phyloP scores from a whole-genome alignment of 2,888 invertebrate genomes.

The Tipula unca region DNA sequence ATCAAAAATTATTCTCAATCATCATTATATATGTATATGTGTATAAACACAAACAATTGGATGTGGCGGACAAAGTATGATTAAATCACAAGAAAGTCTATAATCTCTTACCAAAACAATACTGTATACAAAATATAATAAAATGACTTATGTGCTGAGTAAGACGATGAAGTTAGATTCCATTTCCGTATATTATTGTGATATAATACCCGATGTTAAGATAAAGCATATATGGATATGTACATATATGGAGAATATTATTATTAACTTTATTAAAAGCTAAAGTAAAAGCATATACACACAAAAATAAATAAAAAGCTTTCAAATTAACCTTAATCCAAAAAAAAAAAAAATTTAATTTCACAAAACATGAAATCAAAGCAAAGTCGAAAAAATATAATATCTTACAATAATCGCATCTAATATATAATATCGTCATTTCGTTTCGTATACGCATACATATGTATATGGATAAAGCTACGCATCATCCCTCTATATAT shows the following conservation, averaged over 20 bases:
- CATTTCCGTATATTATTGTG: background rate
- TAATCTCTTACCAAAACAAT: background rate
- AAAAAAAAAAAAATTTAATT: background rate
- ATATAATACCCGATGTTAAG: background rate
- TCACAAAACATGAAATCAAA: background rate
- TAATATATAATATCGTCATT: background rate
- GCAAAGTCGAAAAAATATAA: background rate
- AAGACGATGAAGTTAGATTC: background rate
- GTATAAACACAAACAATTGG: background rate
- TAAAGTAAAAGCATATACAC: background rate
- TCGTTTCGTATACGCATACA: background rate
- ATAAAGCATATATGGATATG: background rate
- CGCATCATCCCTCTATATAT: background rate
- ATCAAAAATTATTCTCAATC: too few species aligned
- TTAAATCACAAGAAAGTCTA: background rate
- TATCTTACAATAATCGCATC: background rate
- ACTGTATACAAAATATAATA: background rate
- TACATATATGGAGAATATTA: background rate
- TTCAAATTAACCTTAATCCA: background rate
- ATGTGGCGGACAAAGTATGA: background rate
- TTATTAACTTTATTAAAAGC: background rate
- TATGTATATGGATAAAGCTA: background rate
- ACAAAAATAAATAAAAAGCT: background rate
- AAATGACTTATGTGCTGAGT: background rate
- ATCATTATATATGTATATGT: too few species aligned